phyloP scores from a whole-genome alignment of 1,140 invertebrate species.

The Notospermus geniculatus region DNA sequence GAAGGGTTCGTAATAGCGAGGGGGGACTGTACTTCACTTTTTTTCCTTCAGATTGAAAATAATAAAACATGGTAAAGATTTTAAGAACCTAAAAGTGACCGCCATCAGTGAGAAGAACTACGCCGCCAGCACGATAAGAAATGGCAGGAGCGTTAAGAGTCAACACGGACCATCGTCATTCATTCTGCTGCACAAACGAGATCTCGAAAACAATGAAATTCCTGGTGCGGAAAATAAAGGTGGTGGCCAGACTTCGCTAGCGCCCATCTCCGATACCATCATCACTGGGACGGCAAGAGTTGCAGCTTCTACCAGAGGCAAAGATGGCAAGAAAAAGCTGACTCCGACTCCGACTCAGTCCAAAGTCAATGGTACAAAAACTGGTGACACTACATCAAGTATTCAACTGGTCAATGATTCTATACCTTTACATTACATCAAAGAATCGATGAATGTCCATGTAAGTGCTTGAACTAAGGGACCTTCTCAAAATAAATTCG shows the following conservation, averaged over 20 bases:
- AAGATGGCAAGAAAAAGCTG: background rate
- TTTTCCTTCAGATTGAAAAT: slow-evolving; percentile 58
- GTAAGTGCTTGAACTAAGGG: too few relatives aligned
- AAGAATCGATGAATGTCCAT: slow-evolving; percentile 25
- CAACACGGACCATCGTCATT: background rate
- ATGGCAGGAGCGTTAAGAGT: background rate
- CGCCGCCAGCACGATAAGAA: background rate
- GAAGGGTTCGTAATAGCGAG: too few relatives aligned
- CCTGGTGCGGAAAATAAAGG: background rate
- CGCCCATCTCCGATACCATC: background rate
- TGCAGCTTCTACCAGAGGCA: background rate
- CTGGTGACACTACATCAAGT: too few relatives aligned
- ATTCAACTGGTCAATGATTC: too few relatives aligned
- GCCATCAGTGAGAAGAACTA: slow-evolving; percentile 6
- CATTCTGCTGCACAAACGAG: slow-evolving; percentile 5
- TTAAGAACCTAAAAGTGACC: slow-evolving; percentile 53
- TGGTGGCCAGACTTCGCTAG: background rate
- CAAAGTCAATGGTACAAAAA: background rate
- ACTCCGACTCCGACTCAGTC: background rate
- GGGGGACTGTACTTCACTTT: slow-evolving; percentile 22
- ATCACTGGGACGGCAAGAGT: background rate
- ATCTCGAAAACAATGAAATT: background rate
- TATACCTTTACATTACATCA: slow-evolving; percentile 18
- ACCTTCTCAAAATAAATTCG: too few relatives aligned
- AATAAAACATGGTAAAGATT: slow-evolving; percentile 52